These are phyloP conservation scores for Bos taurus DNA, from an alignment of 2,113 vertebrate genomes.

Conservation along the genomic window ARS-UCD2.0 NC_037332.1:15946001-15946500, in stretches of 20 bases:
- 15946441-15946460: background rate
- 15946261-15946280: background rate
- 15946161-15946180: too few relatives aligned
- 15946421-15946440: background rate
- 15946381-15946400: background rate
- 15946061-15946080: too few relatives aligned
- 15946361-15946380: background rate
- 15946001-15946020: too few relatives aligned
- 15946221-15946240: background rate
- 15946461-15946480: background rate
- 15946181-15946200: background rate
- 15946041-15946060: too few relatives aligned
- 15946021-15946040: too few relatives aligned
- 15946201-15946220: background rate
- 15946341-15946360: background rate
- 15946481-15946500: background rate
- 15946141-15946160: too few relatives aligned
- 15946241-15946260: rapidly evolving
- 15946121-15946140: too few relatives aligned
- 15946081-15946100: too few relatives aligned
- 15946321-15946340: background rate
- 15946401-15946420: background rate
- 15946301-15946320: background rate
- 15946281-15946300: background rate
- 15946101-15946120: too few relatives aligned